These are phyloP conservation scores for Sipunculus nudus DNA, from an alignment of 2,888 invertebrate genomes.

Conservation along the genomic window DNA sequence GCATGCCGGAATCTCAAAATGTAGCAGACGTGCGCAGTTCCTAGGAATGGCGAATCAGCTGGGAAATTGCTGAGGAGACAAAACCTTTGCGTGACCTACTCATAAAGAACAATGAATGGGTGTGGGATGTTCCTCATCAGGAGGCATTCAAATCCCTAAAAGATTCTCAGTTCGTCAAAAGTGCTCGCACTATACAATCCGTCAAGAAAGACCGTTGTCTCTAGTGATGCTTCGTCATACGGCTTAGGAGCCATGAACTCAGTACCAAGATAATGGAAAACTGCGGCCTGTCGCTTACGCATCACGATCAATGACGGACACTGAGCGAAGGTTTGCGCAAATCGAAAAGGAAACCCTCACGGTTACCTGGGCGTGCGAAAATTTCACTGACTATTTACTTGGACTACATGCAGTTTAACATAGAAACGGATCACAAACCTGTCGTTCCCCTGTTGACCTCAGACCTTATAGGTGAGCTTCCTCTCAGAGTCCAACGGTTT, in stretches of 20 bases:
- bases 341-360: conserved; percentile 64
- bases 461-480: conserved; percentile 56
- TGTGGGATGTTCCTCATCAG: not conserved
- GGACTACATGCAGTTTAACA: conserved; percentile 45
- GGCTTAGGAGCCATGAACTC: no score
- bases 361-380: conserved; percentile 41
- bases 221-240: no score
- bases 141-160: conserved; percentile 1
- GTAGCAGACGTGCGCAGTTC: conserved; percentile 15
- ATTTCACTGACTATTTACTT: no score
- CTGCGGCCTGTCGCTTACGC: conserved; percentile 57
- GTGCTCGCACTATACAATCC: no score
- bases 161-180: no score
- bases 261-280: conserved; percentile 37
- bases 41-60: conserved; percentile 15
- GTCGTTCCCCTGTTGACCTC: conserved; percentile 54
- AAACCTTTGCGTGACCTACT: conserved; percentile 1
- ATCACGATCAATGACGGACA: conserved; percentile 48
- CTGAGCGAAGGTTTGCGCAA: conserved; percentile 59
- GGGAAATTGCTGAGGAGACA: conserved; percentile 3
- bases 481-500: conserved; percentile 60
- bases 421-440: conserved; percentile 64
- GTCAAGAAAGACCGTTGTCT: no score
- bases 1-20: conserved; percentile 1
- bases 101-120: conserved; percentile 2